phyloP scores from a whole-genome alignment of 2,113 vertebrate genomes.

The Strigops habroptila region DNA sequence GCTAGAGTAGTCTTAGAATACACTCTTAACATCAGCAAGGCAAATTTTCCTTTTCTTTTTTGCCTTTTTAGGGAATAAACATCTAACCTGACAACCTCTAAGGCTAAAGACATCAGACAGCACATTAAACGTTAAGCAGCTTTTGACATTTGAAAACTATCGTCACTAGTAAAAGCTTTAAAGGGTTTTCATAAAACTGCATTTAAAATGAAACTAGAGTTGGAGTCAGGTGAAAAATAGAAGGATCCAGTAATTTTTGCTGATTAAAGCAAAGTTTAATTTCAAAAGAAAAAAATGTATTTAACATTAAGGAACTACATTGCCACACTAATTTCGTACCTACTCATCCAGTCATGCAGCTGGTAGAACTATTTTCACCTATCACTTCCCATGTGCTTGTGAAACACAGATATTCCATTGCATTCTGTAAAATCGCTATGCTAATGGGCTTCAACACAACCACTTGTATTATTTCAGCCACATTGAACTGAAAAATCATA shows the following conservation, averaged over 20 bases:
- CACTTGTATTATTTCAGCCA: neutral
- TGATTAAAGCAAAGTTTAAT: neutral
- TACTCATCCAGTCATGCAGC: neutral
- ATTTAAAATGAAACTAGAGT: neutral
- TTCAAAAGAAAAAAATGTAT: neutral
- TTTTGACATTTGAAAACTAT: slow-evolving; percentile 9
- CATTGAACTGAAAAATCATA: neutral
- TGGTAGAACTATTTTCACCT: neutral
- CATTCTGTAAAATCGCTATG: neutral
- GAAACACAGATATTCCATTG: neutral
- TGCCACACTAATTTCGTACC: neutral
- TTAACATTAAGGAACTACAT: neutral
- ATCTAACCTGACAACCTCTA: slow-evolving; percentile 48
- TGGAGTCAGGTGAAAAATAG: neutral
- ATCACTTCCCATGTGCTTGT: neutral
- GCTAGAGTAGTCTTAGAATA: neutral
- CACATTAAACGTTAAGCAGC: slow-evolving; percentile 71
- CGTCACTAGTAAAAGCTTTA: neutral
- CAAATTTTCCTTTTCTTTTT: neutral
- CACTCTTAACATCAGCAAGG: neutral
- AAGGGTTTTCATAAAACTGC: neutral
- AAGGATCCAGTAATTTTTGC: neutral
- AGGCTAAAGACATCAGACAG: slow-evolving; percentile 40
- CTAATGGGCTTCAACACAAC: neutral
- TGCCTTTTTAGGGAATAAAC: neutral